Conservation (phyloP, 2,113 vertebrate species). For the Ammodramus savannarum region DNA sequence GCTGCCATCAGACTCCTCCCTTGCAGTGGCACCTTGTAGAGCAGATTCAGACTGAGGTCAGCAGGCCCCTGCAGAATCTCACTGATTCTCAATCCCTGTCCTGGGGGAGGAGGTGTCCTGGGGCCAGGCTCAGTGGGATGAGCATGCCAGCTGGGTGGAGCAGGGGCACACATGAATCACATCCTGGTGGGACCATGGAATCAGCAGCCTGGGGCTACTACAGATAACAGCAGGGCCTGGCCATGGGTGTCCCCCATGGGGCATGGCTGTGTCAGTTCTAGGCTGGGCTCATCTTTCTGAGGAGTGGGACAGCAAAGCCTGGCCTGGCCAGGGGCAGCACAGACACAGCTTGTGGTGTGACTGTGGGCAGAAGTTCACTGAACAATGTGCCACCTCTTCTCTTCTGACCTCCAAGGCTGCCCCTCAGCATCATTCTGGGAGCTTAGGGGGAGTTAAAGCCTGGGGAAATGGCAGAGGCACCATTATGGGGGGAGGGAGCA, state of each 20-base stretch:
- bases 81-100: background rate
- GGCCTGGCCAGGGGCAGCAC: background rate
- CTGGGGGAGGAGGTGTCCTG: background rate
- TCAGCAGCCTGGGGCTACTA: background rate
- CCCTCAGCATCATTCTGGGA: background rate
- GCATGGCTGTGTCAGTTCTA: background rate
- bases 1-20: background rate
- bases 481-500: background rate
- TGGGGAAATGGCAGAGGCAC: background rate
- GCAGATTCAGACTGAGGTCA: background rate
- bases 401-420: background rate
- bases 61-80: background rate
- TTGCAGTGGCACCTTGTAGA: background rate
- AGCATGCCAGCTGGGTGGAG: conserved; percentile 45
- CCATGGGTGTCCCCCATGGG: background rate
- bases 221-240: conserved; percentile 27
- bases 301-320: background rate
- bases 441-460: background rate
- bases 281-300: background rate
- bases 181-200: conserved; percentile 43
- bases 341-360: background rate
- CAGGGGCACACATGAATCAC: conserved; percentile 46
- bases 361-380: background rate
- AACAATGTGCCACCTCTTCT: background rate
- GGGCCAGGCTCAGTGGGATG: background rate